Evolutionary conservation across 2,797 vertebrate genomes (phyloP).

Genomic region (Cephalopachus bancanus): DNA sequence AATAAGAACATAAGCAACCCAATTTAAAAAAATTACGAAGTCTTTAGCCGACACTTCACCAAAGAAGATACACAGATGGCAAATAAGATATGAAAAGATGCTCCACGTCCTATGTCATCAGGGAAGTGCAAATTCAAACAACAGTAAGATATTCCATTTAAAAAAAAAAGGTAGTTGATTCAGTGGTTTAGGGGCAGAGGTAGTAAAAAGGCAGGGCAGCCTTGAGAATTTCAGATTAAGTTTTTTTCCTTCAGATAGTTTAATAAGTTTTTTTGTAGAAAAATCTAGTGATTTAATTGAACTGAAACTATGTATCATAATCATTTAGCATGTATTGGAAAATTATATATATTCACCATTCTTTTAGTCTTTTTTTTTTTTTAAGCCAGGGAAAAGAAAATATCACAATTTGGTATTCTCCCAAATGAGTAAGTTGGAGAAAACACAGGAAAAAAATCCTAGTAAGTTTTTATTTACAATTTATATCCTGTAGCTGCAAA

Average conservation of each 20-base stretch:
- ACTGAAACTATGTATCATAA: neutral
- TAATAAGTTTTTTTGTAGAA: neutral
- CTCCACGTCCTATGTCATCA: neutral
- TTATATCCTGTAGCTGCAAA: neutral
- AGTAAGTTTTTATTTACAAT: neutral
- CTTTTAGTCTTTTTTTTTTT: no score
- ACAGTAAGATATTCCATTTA: neutral
- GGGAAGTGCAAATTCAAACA: neutral
- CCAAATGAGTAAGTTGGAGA: neutral
- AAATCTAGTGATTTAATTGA: constrained; percentile 15
- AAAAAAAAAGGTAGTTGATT: neutral
- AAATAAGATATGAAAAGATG: neutral
- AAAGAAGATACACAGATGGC: neutral
- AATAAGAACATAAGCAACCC: neutral
- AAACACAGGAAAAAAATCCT: neutral
- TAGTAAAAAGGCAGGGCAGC: neutral
- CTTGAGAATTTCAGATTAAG: neutral
- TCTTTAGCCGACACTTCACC: neutral
- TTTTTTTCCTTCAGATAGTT: neutral
- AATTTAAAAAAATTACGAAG: neutral
- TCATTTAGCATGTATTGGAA: neutral
- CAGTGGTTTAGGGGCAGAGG: neutral
- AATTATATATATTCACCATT: neutral
- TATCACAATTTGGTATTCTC: neutral
- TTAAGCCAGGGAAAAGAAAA: neutral